Base-by-base conservation (phyloP, 2,113 vertebrate genomes). In the Pleuronectes platessa region DNA sequence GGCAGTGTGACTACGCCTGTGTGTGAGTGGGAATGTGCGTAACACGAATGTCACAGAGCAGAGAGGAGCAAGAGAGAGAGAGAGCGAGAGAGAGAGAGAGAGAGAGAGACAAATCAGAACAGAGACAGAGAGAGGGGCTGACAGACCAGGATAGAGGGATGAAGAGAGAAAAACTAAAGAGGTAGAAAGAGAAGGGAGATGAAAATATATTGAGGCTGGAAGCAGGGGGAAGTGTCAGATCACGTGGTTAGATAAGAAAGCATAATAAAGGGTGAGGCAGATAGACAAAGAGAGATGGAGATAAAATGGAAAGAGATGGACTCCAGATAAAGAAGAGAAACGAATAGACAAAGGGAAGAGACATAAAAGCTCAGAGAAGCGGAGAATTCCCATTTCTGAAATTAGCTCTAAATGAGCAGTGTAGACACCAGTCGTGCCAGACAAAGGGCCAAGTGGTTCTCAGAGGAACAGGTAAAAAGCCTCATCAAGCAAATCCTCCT, bases 271-370 rank as follows among this genome's bases (percentile, higher is more conserved):
- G 68, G 73, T 53, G 51, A 88, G 72, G 65, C 61, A 74, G 70
- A 66, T 58, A 88, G 73, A 89, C 71, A 88, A 86, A 82, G 68
- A 84, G 81, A 64, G 77, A 83, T 35, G 27, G 26, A 35, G 72
- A 90, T 85, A 82, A 89, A 84, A 84, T n/a, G 64, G 51, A 84
- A 55, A 82, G 64, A 67, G 77, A 90, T 83, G 71, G 78, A 81
- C 73, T 79, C 75, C 69, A 80, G 89, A 92, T 86, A 68, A 68
- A 80, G 81, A 54, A 72, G 11, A 61, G 65, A 74, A 82, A 72
- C 24, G 65, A 79, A 84, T 68, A 76, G 71, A 71, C 64, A 75
- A 75, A 81, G 68, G 27, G 23, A 42, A 74, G 54, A 55, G 71
- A 79, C 53, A 78, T 71, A 23, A 76, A 82, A 80, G 55, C 61